Evolutionary conservation across 2,113 vertebrate species (phyloP).

Genomic region (Barbus barbus): DNA sequence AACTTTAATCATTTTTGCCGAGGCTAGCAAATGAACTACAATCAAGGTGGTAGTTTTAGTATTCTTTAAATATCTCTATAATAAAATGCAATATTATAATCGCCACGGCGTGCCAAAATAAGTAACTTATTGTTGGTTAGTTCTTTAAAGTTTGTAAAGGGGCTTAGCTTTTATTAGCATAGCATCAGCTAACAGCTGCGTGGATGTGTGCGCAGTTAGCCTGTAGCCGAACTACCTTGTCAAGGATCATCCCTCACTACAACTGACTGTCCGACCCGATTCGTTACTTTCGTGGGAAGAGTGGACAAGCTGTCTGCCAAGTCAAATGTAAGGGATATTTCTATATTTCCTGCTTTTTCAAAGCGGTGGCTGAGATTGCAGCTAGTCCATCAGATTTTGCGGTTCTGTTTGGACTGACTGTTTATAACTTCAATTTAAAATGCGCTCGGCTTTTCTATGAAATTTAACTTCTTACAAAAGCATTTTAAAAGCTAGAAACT

Average conservation of each 20-base stretch:
- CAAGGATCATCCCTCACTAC: background rate
- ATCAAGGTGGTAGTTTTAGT: background rate
- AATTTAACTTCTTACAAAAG: background rate
- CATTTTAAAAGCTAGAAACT: background rate
- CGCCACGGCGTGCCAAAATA: background rate
- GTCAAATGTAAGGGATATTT: constrained; percentile 19
- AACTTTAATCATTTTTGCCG: constrained; percentile 46
- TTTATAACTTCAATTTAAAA: background rate
- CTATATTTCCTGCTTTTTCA: background rate
- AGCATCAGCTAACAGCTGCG: constrained; percentile 40
- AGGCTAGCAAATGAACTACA: background rate
- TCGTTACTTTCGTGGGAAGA: background rate
- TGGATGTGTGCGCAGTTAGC: constrained; percentile 38
- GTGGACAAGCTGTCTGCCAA: background rate
- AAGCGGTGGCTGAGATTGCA: constrained; percentile 1
- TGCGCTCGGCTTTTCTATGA: background rate
- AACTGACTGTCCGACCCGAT: too few species aligned
- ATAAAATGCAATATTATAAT: background rate
- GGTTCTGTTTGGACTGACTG: background rate
- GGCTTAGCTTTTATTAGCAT: constrained; percentile 20
- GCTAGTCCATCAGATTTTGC: background rate
- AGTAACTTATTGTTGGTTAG: background rate
- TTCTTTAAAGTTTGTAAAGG: constrained; percentile 6
- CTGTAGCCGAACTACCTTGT: background rate
- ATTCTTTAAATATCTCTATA: background rate